Base-by-base conservation (phyloP, 1,140 invertebrate genomes). In the Zaprionus capensis region DNA sequence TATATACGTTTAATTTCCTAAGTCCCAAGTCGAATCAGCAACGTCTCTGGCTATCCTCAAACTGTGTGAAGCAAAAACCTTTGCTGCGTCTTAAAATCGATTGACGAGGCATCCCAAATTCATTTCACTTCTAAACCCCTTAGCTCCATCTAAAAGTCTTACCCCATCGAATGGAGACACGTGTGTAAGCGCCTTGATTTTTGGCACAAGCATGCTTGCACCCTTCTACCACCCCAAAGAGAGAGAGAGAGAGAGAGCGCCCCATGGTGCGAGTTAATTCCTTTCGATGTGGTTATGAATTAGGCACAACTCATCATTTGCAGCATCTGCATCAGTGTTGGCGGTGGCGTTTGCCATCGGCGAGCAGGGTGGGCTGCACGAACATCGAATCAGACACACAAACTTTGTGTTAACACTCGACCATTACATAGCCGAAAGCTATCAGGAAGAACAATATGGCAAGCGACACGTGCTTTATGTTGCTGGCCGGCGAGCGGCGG, bases 221-320 rank as follows among this genome's bases (percentile, higher is more conserved):
- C 72, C 81, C 76, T 66, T 77, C 57, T 59, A 65, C 71, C 70
- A 49, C 49, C 38, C 70, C 64, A 36, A 65, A 61, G 70, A 15
- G 17, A 44, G 59, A 61, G 66, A 58, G 81, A 24, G 64, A 17
- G 22, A 46, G n/a, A 51, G 51, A 26, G 68, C 26, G 15, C 80
- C 80, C 72, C 84, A 83, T 88, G 69, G 68, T 86, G 77, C 38
- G 77, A 86, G 84, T 86, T 80, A 88, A 91, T 91, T 83, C 87
- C 73, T 77, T 87, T 83, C 84, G 83, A 88, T 91, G 83, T 91
- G 88, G 88, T 91, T 91, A 91, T 91, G 88, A 91, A 91, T 91
- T 91, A 81, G 82, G 82, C 88, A 87, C 87, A 91, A 81, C 75
- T 81, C 87, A 91, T 91, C 87, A 91, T 91, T 91, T 91, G 87